Evolutionary conservation across 2,888 invertebrate species (phyloP).

Genomic region (Spicauda simplicius): DNA sequence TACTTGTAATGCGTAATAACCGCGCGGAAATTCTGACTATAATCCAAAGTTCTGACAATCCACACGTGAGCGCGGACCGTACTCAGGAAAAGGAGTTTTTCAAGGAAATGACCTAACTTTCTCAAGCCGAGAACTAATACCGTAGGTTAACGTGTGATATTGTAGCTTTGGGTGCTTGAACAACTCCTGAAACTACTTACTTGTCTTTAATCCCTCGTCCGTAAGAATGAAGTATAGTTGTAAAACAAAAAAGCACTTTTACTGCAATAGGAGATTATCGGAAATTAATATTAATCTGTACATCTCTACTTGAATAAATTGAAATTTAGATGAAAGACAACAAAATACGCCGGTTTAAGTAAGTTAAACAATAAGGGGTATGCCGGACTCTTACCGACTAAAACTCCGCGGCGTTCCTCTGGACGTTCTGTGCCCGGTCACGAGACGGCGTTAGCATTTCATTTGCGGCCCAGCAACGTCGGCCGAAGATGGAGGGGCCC

Average conservation of each 20-base stretch:
- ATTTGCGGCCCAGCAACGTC: no score
- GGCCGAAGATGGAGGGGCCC: no score
- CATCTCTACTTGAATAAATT: no score
- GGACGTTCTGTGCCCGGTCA: no score
- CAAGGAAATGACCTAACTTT: constrained; percentile 31
- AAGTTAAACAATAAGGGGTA: no score
- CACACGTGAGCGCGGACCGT: constrained; percentile 59
- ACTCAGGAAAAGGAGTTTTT: constrained; percentile 12
- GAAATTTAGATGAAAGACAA: no score
- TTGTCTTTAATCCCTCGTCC: background rate
- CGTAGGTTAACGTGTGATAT: background rate
- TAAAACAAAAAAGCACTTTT: background rate
- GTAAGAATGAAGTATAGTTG: background rate
- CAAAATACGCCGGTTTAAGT: no score
- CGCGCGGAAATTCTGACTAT: constrained; percentile 47
- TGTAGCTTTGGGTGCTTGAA: constrained; percentile 1
- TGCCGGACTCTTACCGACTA: no score
- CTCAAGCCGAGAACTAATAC: constrained; percentile 8
- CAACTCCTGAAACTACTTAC: constrained; percentile 3
- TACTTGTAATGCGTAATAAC: constrained; percentile 73
- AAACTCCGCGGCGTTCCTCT: no score
- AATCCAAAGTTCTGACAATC: constrained; percentile 60
- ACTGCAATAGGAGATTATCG: background rate
- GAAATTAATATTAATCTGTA: no score
- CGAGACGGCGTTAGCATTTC: no score